Evolutionary conservation across 2,888 invertebrate species (phyloP), one percentile per base, ranked within the genome.

Genomic region (Eurois occulta): DNA sequence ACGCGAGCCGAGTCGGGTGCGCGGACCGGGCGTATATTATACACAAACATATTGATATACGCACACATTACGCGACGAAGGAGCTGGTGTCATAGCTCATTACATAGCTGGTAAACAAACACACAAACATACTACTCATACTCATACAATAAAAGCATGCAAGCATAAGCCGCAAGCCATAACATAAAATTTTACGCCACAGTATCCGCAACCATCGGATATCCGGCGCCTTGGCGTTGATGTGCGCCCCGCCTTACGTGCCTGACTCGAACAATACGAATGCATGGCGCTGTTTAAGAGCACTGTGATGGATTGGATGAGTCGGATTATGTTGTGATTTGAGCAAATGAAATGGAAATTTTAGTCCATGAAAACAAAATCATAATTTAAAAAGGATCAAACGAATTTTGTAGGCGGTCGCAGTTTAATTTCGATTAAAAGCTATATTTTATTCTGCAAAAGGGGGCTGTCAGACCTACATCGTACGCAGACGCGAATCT

Each of bases 111-210:
- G 16, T 38, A 32, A 75, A n/a, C 58, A 18, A 28, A 28, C 52
- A 41, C n/a, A 32, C 21, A 24, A 65, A 24, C 16, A 5, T 8
- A 24, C 46, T 18, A 43, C 4, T 43, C 43, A 3, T 41, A 32
- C 16, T 41, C 41, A 8, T 41, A 43, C 28, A 58, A 10, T 67
- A 35, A 64, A n/a, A 72, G 16, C 66, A 76, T 82, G 52, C 68
- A 78, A 83, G 86, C 78, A 78, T 66, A 75, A 62, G 43, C 65
- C 24, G 35, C 46, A 60, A 73, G 58, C 41, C 46, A 41, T 62
- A 24, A n/a, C 66, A 82, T 74, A 64, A 66, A 66, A 78, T 72
- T 38, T 69, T 69, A 83, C 55, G 13, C 18, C 48, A n/a, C 65
- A 35, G 60, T 83, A 69, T 78, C 78, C 83, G 73, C 62, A 52